Percentiles rank a stretch among this genome's conserved stretches.
Evolutionary conservation across 1,140 invertebrate genomes (phyloP).

Genomic region (Hylyphantes graminicola): DNA sequence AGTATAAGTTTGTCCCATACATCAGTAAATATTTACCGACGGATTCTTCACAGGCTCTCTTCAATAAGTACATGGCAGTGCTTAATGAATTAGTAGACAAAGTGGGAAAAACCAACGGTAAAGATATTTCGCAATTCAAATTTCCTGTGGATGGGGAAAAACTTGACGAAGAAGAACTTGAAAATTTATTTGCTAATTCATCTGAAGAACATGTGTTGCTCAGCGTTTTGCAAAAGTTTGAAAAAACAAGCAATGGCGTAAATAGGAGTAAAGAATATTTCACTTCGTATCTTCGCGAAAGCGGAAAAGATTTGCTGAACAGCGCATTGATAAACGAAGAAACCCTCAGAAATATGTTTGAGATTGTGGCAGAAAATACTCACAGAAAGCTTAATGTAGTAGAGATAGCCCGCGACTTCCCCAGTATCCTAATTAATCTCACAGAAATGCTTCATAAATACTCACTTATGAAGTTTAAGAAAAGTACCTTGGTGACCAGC

Average conservation of each 20-base stretch:
- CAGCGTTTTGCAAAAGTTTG: background rate
- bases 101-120: background rate
- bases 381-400: conserved; percentile 47
- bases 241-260: background rate
- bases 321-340: conserved; percentile 10
- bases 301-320: conserved; percentile 22
- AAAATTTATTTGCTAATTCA: background rate
- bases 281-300: background rate
- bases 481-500: conserved; percentile 5
- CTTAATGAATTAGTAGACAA: conserved; percentile 2
- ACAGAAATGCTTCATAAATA: conserved; percentile 6
- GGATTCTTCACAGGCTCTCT: no score
- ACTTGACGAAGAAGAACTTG: background rate
- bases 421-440: background rate
- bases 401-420: conserved; percentile 18
- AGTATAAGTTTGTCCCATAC: conserved; percentile 81
- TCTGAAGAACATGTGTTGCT: background rate
- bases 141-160: background rate
- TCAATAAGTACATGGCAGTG: conserved; percentile 1
- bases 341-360: conserved; percentile 50
- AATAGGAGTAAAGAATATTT: conserved; percentile 12
- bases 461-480: conserved; percentile 40
- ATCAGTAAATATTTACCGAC: background rate
- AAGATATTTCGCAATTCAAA: background rate
- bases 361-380: conserved; percentile 59